Base-by-base conservation (phyloP, 2,797 vertebrate genomes). In the Euphonia xanthogaster region DNA sequence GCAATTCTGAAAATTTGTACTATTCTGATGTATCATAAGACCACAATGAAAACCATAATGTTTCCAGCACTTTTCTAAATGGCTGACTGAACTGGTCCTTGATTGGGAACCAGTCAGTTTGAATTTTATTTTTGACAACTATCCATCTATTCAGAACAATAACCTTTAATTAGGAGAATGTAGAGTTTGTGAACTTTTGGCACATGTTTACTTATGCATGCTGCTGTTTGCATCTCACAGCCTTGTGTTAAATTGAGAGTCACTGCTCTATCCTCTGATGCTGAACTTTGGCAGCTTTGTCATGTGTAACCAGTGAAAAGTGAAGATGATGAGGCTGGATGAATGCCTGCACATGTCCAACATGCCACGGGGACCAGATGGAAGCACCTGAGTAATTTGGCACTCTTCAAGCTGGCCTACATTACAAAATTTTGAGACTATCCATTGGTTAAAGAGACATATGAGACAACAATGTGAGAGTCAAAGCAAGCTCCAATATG, bases 321-420 rank as follows among this genome's bases (percentile, higher is more conserved):
- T 9, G 50, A 67, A 53, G 67, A 82, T 0, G 6, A 50, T 48
- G 62, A 89, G 50, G 42, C 5, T 82, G 81, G 90, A 82, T 53
- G 37, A 73, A 73, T 12, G 28, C 47, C 65, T 93, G 67, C 55
- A 24, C 5, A 2, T 68, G 55, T 86, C 0, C 0, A 81, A 77
- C 23, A 7, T 33, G 67, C 75, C 82, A 37, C 21, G 74, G 61
- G 53, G 75, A 90, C 68, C 89, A 96, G 91, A 91, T 95, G 93
- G 93, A 94, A 77, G 47, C 53, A 90, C 85, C 93, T 86, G 82
- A 89, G 68, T 65, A 58, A 83, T 77, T 33, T 97, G 96, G 93
- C 91, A 80, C 35, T 68, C 48, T 44, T 62, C 53, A 47, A 27
- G 39, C 61, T 94, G 91, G 79, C 89, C 85, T 94, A 93, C 50